These are phyloP conservation scores for Leptatherina wallacei DNA, from an alignment of 2,797 vertebrate species.

Conservation along the genomic window DNA sequence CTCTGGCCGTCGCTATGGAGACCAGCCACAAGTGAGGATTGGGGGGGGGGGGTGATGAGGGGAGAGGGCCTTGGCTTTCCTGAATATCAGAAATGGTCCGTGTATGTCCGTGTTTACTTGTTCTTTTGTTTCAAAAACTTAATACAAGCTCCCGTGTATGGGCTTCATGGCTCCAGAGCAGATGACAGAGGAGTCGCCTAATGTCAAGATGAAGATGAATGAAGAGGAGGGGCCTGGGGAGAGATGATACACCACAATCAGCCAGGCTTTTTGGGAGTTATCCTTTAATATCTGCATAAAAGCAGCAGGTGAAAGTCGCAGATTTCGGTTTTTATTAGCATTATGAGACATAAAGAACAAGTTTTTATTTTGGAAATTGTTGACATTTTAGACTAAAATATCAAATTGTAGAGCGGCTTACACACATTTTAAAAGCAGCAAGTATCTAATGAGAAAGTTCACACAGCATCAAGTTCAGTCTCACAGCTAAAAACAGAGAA, in stretches of 20 bases:
- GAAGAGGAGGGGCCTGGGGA: conserved; percentile 92
- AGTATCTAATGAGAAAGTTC: neutral
- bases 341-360: neutral
- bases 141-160: conserved; percentile 68
- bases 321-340: neutral
- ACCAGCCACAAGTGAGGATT: conserved; percentile 89
- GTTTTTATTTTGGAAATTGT: too few relatives aligned
- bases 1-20: conserved; percentile 93
- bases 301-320: neutral
- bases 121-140: conserved; percentile 39
- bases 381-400: neutral
- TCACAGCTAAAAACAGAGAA: too few relatives aligned
- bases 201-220: conserved; percentile 98
- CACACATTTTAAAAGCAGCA: neutral
- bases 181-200: conserved; percentile 73
- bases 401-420: neutral
- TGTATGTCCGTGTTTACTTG: conserved; percentile 55
- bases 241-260: conserved; percentile 15
- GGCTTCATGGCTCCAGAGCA: conserved; percentile 84
- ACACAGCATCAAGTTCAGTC: neutral
- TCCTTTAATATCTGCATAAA: neutral
- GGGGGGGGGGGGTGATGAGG: conserved; percentile 74
- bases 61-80: conserved; percentile 85
- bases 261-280: neutral
- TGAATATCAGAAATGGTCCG: conserved; percentile 97